Evolutionary conservation across 2,797 vertebrate genomes (phyloP).

Genomic region (Sciurus carolinensis): DNA sequence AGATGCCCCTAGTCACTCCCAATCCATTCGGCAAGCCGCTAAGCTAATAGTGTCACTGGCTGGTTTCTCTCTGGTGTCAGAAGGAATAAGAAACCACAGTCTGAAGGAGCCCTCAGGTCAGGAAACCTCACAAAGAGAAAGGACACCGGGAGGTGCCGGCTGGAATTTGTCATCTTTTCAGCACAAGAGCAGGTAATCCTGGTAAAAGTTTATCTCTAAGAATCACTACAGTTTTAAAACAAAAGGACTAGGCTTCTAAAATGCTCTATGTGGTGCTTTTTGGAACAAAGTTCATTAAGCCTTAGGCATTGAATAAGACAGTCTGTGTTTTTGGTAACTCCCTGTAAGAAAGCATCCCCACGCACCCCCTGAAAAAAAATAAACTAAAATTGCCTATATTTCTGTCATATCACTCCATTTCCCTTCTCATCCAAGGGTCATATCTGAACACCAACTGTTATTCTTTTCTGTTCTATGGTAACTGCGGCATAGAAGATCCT

Average conservation of each 20-base stretch:
- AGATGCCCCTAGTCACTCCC: neutral
- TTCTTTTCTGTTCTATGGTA: neutral
- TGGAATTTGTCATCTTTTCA: slow-evolving; percentile 45
- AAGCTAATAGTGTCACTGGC: neutral
- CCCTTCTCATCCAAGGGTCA: neutral
- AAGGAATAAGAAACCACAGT: slow-evolving; percentile 48
- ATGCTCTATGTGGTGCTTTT: neutral
- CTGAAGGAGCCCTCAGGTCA: neutral
- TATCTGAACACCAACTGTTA: neutral
- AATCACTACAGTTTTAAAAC: slow-evolving; percentile 47
- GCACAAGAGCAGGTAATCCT: neutral
- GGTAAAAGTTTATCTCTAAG: neutral
- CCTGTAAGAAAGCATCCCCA: neutral
- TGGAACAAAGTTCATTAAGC: neutral
- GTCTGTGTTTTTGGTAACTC: no score
- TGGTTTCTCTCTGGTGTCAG: neutral
- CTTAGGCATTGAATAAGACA: neutral
- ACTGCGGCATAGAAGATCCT: neutral
- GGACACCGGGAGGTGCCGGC: neutral
- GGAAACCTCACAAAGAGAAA: slow-evolving; percentile 48
- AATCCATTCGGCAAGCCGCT: neutral
- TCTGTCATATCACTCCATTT: neutral
- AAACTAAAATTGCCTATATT: neutral
- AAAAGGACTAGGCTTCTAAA: slow-evolving; percentile 4
- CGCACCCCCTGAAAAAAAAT: no score